A percentile compares a stretch with the other conserved stretches of the same genome.
Evolutionary conservation across 2,113 vertebrate genomes (phyloP).

Genomic region (Pyxicephalus adspersus): DNA sequence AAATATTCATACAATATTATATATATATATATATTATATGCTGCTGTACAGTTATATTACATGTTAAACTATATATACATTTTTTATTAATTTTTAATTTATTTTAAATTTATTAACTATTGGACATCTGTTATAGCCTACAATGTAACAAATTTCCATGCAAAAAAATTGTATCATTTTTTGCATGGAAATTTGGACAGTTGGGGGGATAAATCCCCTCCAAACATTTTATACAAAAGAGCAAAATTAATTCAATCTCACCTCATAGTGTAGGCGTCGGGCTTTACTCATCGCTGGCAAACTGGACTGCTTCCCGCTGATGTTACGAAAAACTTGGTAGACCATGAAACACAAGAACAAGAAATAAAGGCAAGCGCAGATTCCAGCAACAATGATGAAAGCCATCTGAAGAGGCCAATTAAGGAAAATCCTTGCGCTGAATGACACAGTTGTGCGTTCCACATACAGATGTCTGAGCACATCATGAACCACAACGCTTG

Average conservation of each 20-base stretch:
- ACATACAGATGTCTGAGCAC: not conserved
- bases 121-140: too few relatives aligned
- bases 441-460: not conserved
- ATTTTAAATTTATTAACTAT: too few relatives aligned
- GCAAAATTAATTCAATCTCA: constrained; percentile 60
- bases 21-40: too few relatives aligned
- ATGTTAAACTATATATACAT: too few relatives aligned
- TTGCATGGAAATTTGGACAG: too few relatives aligned
- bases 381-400: constrained; percentile 95
- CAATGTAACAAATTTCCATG: too few relatives aligned
- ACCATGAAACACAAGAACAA: constrained; percentile 98
- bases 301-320: constrained; percentile 89
- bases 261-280: constrained; percentile 94
- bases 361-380: constrained; percentile 97
- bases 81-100: too few relatives aligned
- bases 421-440: constrained; percentile 59
- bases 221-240: too few relatives aligned
- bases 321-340: constrained; percentile 96
- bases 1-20: too few relatives aligned
- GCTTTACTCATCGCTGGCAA: constrained; percentile 94
- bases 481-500: not conserved
- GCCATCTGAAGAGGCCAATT: constrained; percentile 82
- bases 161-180: too few relatives aligned
- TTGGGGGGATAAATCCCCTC: too few relatives aligned
- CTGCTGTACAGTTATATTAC: too few relatives aligned